phyloP scores from a whole-genome alignment of 1,140 invertebrate genomes.

The Copidosoma floridanum region DNA sequence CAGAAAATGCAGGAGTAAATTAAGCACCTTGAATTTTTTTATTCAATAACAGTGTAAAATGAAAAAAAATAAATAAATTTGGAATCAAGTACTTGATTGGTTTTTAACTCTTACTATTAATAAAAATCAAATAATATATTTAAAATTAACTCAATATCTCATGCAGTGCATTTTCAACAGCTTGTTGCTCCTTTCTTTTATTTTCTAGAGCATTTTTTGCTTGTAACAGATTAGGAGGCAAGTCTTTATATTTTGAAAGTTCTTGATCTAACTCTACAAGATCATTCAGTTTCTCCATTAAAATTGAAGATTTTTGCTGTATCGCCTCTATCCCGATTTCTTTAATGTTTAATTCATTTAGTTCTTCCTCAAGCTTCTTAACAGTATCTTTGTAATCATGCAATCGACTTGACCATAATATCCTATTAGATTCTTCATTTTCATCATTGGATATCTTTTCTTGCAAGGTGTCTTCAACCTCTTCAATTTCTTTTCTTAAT shows the following conservation, averaged over 20 bases:
- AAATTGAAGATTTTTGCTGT: slow-evolving; percentile 38
- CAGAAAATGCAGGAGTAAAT: no score
- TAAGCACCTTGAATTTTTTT: no score
- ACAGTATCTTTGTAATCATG: slow-evolving; percentile 39
- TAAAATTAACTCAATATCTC: slow-evolving; percentile 30
- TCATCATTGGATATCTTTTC: slow-evolving; percentile 28
- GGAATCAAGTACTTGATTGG: no score
- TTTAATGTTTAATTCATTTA: slow-evolving; percentile 35
- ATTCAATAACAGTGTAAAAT: no score
- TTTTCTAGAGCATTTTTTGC: slow-evolving; percentile 43
- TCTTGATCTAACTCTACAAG: slow-evolving; percentile 37
- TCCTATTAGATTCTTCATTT: slow-evolving; percentile 31
- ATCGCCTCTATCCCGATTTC: slow-evolving; percentile 36
- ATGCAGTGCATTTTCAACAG: slow-evolving; percentile 31
- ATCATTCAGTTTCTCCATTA: slow-evolving; percentile 35
- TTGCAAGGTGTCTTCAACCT: slow-evolving; percentile 30
- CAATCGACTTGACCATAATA: slow-evolving; percentile 37
- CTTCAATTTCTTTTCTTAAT: slow-evolving; percentile 32
- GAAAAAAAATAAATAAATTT: no score
- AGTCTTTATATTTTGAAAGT: slow-evolving; percentile 39
- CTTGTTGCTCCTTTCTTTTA: slow-evolving; percentile 40
- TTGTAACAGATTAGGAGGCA: slow-evolving; percentile 47
- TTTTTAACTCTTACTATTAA: background rate
- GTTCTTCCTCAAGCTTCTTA: slow-evolving; percentile 33
- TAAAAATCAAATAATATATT: slow-evolving; percentile 12